Percentiles rank a stretch among this genome's conserved stretches.
Evolutionary conservation across 2,113 vertebrate genomes (phyloP).

Genomic region (Sylvia atricapilla): DNA sequence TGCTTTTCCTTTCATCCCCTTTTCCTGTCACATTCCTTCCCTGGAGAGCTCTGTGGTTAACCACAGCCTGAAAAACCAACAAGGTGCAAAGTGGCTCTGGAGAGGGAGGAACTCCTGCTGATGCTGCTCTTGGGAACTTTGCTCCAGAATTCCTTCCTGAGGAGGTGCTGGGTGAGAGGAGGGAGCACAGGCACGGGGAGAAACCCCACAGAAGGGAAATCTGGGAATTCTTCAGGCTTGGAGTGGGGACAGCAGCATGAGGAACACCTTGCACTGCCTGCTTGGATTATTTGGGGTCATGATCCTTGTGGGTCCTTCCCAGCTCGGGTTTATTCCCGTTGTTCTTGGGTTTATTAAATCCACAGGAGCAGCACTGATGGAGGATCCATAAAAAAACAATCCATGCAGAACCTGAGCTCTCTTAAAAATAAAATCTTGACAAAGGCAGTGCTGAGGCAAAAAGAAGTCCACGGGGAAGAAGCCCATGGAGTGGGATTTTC

Average conservation of each 20-base stretch:
- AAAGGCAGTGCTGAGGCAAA: not conserved
- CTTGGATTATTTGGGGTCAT: rapidly evolving
- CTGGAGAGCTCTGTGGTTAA: conserved; percentile 24
- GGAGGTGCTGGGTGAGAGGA: not conserved
- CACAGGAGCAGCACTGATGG: not conserved
- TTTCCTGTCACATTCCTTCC: not conserved
- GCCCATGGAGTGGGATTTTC: not conserved
- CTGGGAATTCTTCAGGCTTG: not conserved
- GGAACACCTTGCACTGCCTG: not conserved
- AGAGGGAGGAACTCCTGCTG: not conserved
- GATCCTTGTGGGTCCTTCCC: not conserved
- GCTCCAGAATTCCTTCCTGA: not conserved
- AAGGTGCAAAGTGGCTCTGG: not conserved
- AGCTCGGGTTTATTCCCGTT: rapidly evolving
- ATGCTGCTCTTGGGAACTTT: not conserved
- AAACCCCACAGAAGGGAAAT: not conserved
- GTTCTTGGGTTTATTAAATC: not conserved
- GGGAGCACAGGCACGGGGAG: not conserved
- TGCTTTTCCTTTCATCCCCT: not conserved
- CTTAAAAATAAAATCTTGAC: not conserved
- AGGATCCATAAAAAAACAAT: not conserved
- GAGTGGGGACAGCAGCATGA: not conserved
- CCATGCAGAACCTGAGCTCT: not conserved
- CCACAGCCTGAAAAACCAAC: conserved; percentile 9
- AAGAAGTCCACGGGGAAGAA: not conserved